Base-by-base conservation (phyloP, 2,888 invertebrate genomes). In the Yponomeuta malinellus region DNA sequence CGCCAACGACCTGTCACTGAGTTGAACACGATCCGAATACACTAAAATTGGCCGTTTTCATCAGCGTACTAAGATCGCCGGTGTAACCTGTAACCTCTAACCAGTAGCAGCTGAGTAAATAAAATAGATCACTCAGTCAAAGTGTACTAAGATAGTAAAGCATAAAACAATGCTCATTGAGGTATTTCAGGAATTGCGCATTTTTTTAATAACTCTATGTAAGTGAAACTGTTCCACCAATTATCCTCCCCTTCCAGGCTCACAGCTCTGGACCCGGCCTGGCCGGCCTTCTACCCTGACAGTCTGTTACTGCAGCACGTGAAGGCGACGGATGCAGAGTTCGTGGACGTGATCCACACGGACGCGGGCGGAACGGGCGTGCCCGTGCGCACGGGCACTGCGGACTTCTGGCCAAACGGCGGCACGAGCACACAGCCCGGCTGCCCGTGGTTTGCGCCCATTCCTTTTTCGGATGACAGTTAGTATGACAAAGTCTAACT, bases 321-420 rank as follows among this genome's bases (percentile, higher is more conserved):
- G 12, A 87, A 76, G 63, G 87, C 88, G 2, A 84, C 83, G 2
- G 94, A 94, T 78, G 94, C 94, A 0, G 92, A 93, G 69, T 94
- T 94, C 66, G 94, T 94, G 1, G 94, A 95, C 80, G 93, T 95
- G 6, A 95, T 96, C 72, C 96, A 96, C 78, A 95, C 95, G 0
- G 95, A 95, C 75, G 94, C 94, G 0, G 94, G 94, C 48, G 86
- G 91, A 0, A 94, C 94, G 72, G 94, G 94, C 0, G 93, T 94
- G 0, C 94, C 94, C 0, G 89, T 93, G 0, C 81, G 85, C 29
- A 93, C 94, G 0, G 94, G 94, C 0, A 93, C 93, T 0, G 94
- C 86, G 0, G 94, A 94, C 76, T 94, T 94, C 82, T 94, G 94
- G 94, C 94, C 94, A 0, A 94, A 94, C 74, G 91, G 93, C 0